phyloP scores from a whole-genome alignment of 2,113 vertebrate species.

The Excalfactoria chinensis region DNA sequence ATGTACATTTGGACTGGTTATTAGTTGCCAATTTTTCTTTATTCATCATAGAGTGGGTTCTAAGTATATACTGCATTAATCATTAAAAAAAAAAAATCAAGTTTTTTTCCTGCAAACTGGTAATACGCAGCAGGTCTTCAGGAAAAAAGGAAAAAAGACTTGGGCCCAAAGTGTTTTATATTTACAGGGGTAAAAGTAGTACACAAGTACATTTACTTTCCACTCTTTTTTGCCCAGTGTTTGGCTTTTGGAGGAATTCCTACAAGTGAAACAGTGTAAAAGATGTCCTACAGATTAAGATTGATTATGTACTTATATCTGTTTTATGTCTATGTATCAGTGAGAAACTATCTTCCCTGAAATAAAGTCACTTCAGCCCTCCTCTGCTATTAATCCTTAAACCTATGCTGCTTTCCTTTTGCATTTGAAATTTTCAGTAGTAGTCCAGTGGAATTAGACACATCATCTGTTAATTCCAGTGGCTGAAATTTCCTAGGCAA shows the following conservation, averaged over 20 bases:
- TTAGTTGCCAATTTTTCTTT: background rate
- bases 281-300: background rate
- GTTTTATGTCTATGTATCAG: background rate
- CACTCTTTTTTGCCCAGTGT: background rate
- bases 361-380: conserved; percentile 2
- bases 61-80: background rate
- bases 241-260: background rate
- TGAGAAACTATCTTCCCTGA: background rate
- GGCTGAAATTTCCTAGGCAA: background rate
- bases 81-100: background rate
- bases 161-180: background rate
- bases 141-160: too few relatives aligned
- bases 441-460: conserved; percentile 7
- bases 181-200: background rate
- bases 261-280: background rate
- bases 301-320: background rate
- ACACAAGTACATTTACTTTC: background rate
- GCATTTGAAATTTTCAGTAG: background rate
- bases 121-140: background rate
- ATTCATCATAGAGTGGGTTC: background rate
- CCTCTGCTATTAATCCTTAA: conserved; percentile 20
- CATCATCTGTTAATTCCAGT: background rate
- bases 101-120: background rate
- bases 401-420: background rate
- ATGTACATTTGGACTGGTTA: background rate